Base-by-base conservation (phyloP, 2,888 invertebrate genomes). In the Hipparchia sbordonii region DNA sequence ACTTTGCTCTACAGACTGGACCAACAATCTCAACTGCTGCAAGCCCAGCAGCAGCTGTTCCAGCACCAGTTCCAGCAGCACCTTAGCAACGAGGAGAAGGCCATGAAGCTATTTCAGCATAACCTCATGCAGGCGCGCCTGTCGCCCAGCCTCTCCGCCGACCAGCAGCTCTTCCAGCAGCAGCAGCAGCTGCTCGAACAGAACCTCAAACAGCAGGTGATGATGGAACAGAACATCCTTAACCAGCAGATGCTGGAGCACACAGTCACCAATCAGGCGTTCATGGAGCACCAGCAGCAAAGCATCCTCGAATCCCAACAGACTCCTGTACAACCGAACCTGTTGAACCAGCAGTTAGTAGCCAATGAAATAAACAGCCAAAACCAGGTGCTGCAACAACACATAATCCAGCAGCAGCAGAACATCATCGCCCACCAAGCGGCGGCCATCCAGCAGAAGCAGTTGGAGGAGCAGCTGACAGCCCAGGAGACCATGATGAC, bases 81-180 rank as follows among this genome's bases (percentile, higher is more conserved):
- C 74, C 91, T 90, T 9, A 88, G 89, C 78, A 91, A 89, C 75
- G 92, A 92, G 72, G 93, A 94, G 77, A 90, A 94, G 66, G 91
- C 94, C 60, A 93, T 95, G 87, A 95, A 95, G 81, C 91, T 95
- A 75, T 88, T 95, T 56, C 95, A 95, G 76, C 95, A 95, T 77
- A 95, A 95, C 78, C 89, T 95, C 61, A 93, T 95, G 82, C 95
- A 94, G 79, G 91, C 92, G 59, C 82, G 94, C 72, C 90, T 92
- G 79, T 91, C 94, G 23, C 94, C 94, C 10, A 81, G 84, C 46
- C 77, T 89, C 60, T 78, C 79, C 56, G 72, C 87, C 1, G 89
- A 89, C 71, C 89, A 89, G 77, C 88, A 88, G 68, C 80, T 85
- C 57, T 78, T 89, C 13, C 85, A 89, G 74, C 89, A 88, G 70